Percentiles rank a stretch among this genome's conserved stretches.
Evolutionary conservation across 2,888 invertebrate genomes (phyloP).

Genomic region (Cyaniris semiargus): DNA sequence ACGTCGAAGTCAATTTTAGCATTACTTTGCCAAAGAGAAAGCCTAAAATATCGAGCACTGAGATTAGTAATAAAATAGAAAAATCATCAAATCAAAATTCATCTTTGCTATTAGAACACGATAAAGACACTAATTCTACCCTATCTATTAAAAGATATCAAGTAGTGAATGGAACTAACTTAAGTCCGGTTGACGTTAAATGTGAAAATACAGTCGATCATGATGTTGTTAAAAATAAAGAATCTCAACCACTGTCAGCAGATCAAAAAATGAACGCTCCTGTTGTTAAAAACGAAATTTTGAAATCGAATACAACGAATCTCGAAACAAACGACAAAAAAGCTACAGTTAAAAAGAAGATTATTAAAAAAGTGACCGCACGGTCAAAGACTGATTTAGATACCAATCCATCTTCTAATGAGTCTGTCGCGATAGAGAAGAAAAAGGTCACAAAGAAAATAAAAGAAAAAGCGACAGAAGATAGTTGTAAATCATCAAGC

Average conservation of each 20-base stretch:
- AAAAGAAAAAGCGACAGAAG: slow-evolving; percentile 65
- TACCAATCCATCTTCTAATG: slow-evolving; percentile 54
- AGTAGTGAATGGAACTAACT: slow-evolving; percentile 52
- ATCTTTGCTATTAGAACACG: slow-evolving; percentile 41
- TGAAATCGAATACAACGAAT: slow-evolving; percentile 52
- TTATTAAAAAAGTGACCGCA: slow-evolving; percentile 70
- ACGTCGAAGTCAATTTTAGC: slow-evolving; percentile 74
- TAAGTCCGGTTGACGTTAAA: slow-evolving; percentile 49
- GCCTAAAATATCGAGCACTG: slow-evolving; percentile 45
- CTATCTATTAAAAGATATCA: slow-evolving; percentile 66
- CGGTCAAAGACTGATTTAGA: slow-evolving; percentile 70
- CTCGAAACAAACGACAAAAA: slow-evolving; percentile 62
- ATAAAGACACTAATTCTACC: slow-evolving; percentile 47
- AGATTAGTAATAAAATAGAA: slow-evolving; percentile 45
- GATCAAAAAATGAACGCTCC: slow-evolving; percentile 47
- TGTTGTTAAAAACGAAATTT: slow-evolving; percentile 56
- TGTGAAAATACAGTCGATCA: slow-evolving; percentile 46
- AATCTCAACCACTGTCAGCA: slow-evolving; percentile 46
- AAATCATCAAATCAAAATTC: slow-evolving; percentile 45
- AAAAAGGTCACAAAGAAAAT: slow-evolving; percentile 70
- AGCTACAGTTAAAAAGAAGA: slow-evolving; percentile 70
- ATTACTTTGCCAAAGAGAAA: slow-evolving; percentile 69
- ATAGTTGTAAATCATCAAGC: slow-evolving; percentile 53
- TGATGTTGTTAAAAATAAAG: slow-evolving; percentile 51
- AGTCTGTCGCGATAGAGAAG: slow-evolving; percentile 60